Conservation (phyloP, 2,888 invertebrate species). For the Caenorhabditis virilis region DNA sequence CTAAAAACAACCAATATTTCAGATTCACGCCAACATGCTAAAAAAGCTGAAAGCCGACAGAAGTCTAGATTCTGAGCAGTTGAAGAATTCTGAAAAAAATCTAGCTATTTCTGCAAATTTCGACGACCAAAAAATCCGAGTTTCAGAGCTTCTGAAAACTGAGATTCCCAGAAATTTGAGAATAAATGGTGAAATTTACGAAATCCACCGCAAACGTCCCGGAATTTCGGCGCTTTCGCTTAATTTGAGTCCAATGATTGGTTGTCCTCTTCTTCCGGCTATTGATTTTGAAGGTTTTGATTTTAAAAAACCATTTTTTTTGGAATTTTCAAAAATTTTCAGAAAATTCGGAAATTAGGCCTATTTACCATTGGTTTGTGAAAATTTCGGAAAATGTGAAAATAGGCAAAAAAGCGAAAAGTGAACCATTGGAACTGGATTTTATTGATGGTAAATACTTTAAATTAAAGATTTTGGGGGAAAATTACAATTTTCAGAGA, state of each 20-base stretch:
- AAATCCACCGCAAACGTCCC: background rate
- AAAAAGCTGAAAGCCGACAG: no score
- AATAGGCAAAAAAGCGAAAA: conserved; percentile 2
- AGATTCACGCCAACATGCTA: no score
- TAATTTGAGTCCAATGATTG: background rate
- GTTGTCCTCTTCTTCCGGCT: background rate
- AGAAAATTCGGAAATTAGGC: background rate
- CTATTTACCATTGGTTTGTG: conserved; percentile 17
- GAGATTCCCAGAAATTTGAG: no score
- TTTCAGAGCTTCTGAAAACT: no score
- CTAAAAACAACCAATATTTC: no score
- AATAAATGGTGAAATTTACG: no score
- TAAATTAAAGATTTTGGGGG: background rate
- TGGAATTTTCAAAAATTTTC: background rate
- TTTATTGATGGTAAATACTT: conserved; percentile 2
- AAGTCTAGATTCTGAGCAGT: no score
- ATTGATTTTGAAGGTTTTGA: no score
- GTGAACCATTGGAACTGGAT: background rate
- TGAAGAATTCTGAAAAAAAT: no score
- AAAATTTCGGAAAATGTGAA: background rate
- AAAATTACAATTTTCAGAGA: conserved; percentile 5
- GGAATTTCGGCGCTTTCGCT: background rate
- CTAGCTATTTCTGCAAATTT: no score
- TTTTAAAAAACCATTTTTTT: no score
- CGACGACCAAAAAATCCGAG: no score